Evolutionary conservation across 2,113 vertebrate species (phyloP), one percentile per base, ranked within the genome.

Genomic region (Ursus arctos): DNA sequence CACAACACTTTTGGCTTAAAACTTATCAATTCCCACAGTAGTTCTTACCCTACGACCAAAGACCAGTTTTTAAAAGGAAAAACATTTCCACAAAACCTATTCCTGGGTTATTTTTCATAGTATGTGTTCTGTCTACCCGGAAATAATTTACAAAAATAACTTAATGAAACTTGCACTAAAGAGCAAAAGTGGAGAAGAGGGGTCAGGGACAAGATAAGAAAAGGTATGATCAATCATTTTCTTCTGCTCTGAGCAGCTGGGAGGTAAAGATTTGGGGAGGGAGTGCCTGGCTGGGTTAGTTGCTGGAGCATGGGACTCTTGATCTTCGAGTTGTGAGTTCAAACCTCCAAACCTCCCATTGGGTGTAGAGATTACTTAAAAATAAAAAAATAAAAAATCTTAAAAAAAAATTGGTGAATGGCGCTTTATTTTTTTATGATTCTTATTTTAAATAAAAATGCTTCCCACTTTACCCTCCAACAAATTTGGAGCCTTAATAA

Each of bases 21-120:
- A 79, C 65, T 49, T 84, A 53, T 9, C 11, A 87, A 40, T 94
- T 83, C 9, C 63, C 65, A 4, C 82, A 93, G 15, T 86, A 82
- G 28, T 86, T 95, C 28, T 83, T 93, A 91, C 47, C 16, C 59
- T 89, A 12, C 63, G 81, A 65, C 49, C n/a, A 88, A 96, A 95
- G 72, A 49, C 21, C 15, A 65, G 2, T 88, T 88, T 89, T 91
- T 61, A 83, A 92, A 86, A 84, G 51, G 22, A 88, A 91, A 87
- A 90, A 51, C 33, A 22, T 88, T 72, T 84, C 55, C 22, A 95
- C 6, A 95, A 83, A 97, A 88, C 51, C 47, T 85, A 43, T 61
- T 71, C 11, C 61, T 90, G 21, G 26, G 7, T 74, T 84, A 65
- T 76, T 88, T 57, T 88, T 69, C 15, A 7, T 57, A 49, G 61